These are phyloP conservation scores for Tipula vernalis DNA, from an alignment of 2,888 invertebrate genomes.

Conservation along the genomic window DNA sequence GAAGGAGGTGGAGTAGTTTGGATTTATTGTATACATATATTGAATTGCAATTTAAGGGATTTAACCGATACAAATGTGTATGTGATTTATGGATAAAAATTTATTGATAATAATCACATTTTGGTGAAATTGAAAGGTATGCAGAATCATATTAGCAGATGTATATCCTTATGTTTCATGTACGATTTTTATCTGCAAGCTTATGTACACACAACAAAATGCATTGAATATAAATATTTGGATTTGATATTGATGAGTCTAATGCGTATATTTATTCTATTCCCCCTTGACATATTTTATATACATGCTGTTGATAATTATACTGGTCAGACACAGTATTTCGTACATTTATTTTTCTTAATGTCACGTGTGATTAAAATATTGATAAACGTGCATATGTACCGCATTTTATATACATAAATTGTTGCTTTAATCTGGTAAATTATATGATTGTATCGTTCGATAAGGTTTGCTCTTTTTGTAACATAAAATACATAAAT, in stretches of 20 bases:
- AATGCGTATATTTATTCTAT: not conserved
- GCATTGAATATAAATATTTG: not conserved
- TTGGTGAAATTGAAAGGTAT: not conserved
- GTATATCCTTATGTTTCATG: not conserved
- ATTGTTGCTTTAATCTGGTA: not conserved
- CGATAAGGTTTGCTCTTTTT: not conserved
- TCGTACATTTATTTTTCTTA: not conserved
- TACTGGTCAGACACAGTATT: not conserved
- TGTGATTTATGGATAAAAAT: not conserved
- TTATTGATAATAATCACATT: not conserved
- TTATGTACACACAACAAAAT: not conserved
- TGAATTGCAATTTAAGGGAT: slow-evolving; percentile 4
- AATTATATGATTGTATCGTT: not conserved
- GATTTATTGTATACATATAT: not conserved
- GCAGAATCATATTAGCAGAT: not conserved
- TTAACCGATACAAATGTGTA: not conserved
- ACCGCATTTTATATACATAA: not conserved
- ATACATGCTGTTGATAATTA: not conserved
- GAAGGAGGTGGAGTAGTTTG: not conserved
- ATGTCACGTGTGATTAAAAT: not conserved
- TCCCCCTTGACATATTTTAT: not conserved
- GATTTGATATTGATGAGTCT: not conserved
- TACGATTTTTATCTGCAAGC: not conserved
- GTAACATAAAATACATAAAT: not conserved
- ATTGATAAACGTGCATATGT: not conserved